Conservation (phyloP, 2,113 vertebrate species). For the Chloropsis cyanopogon region DNA sequence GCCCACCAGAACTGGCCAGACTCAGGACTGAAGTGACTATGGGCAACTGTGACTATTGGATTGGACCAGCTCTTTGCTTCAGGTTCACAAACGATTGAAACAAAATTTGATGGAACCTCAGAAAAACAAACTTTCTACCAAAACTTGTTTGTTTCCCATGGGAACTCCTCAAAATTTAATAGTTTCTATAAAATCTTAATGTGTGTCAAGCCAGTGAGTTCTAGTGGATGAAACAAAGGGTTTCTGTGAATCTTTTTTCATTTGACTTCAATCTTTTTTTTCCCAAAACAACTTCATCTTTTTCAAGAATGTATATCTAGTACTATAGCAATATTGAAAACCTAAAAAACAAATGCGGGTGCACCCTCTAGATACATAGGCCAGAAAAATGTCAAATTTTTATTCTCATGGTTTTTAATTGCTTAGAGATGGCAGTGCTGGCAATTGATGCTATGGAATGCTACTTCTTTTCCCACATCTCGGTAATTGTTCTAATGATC, state of each 20-base stretch:
- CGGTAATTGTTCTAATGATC: constrained; percentile 52
- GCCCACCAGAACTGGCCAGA: background rate
- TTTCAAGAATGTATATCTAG: background rate
- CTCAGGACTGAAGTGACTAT: background rate
- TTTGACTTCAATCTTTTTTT: background rate
- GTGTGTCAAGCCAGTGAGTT: background rate
- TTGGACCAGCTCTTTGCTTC: background rate
- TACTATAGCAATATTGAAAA: background rate
- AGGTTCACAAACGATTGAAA: background rate
- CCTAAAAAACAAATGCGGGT: background rate
- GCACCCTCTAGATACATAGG: background rate
- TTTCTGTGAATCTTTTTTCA: background rate
- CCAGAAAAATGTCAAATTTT: background rate
- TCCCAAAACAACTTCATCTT: background rate
- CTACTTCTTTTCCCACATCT: constrained; percentile 55
- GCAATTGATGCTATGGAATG: constrained; percentile 45
- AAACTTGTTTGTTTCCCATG: background rate
- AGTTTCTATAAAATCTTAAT: background rate
- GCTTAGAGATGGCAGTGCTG: constrained; percentile 14
- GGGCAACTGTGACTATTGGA: accelerated
- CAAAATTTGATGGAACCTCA: background rate
- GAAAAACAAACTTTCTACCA: background rate
- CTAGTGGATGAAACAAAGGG: background rate
- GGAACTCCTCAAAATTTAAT: background rate
- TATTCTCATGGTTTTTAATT: constrained; percentile 31